Conservation (phyloP, 2,888 invertebrate genomes). For the Mamestra brassicae region DNA sequence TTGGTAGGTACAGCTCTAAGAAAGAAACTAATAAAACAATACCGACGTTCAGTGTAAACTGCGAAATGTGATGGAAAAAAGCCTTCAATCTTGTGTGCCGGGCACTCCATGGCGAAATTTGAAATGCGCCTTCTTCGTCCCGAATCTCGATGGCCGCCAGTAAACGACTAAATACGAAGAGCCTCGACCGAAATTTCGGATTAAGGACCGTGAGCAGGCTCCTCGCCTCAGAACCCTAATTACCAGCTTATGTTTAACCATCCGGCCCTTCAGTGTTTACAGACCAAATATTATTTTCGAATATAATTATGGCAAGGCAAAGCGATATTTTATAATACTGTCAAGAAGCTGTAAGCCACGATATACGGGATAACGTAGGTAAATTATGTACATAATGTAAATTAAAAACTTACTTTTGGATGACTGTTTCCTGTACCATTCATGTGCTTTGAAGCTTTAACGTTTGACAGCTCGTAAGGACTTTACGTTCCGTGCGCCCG, state of each 20-base stretch:
- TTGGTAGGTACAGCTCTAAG: conserved; percentile 16
- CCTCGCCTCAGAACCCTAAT: conserved; percentile 51
- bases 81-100: conserved; percentile 1
- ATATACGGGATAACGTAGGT: neutral
- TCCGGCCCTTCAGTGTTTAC: conserved; percentile 45
- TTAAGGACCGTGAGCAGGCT: conserved; percentile 42
- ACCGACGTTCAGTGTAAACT: conserved; percentile 27
- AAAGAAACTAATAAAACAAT: conserved; percentile 48
- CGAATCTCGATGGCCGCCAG: conserved; percentile 12
- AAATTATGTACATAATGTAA: conserved; percentile 9
- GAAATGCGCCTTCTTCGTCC: conserved; percentile 1
- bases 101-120: conserved; percentile 20
- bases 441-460: conserved; percentile 6
- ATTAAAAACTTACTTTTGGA: neutral
- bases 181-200: conserved; percentile 39
- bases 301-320: conserved; percentile 39
- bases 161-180: conserved; percentile 41
- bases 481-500: neutral
- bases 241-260: conserved; percentile 54
- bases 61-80: conserved; percentile 37
- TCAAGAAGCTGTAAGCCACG: conserved; percentile 15
- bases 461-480: neutral
- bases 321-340: conserved; percentile 44
- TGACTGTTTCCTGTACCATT: neutral
- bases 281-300: conserved; percentile 51